These are phyloP conservation scores for Sarcophaga rosellei DNA, from an alignment of 2,888 invertebrate species.

Conservation along the genomic window DNA sequence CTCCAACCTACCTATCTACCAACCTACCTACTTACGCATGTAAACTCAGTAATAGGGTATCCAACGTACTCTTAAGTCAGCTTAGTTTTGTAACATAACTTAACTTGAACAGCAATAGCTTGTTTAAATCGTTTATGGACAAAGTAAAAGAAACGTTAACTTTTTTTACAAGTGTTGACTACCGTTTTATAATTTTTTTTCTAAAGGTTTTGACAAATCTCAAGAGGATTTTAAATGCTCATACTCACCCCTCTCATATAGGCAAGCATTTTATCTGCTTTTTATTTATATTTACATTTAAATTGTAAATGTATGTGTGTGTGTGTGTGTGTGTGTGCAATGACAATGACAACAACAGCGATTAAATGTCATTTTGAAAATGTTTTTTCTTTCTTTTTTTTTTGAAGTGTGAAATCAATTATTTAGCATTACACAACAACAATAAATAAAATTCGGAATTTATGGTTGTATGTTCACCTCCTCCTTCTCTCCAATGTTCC, in stretches of 20 bases:
- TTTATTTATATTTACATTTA: not conserved
- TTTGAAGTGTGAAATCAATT: constrained; percentile 73
- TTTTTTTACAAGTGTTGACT: not conserved
- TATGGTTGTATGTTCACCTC: no score
- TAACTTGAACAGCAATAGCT: no score
- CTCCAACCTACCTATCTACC: no score
- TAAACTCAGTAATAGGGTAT: no score
- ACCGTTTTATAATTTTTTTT: not conserved
- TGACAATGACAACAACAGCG: constrained; percentile 41
- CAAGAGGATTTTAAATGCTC: not conserved
- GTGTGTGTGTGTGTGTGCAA: not conserved
- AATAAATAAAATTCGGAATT: not conserved
- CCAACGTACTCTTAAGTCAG: no score
- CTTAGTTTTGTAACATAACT: no score
- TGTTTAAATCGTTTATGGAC: no score
- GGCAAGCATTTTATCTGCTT: not conserved
- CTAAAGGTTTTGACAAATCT: not conserved
- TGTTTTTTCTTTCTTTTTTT: constrained; percentile 46
- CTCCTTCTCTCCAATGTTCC: no score
- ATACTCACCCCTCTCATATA: not conserved
- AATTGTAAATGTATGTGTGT: not conserved
- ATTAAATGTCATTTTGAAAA: constrained; percentile 68
- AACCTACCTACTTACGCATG: no score
- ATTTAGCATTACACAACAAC: constrained; percentile 71
- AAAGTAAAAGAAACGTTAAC: no score